phyloP scores from a whole-genome alignment of 2,888 invertebrate genomes.

The Aphidoletes aphidimyza region DNA sequence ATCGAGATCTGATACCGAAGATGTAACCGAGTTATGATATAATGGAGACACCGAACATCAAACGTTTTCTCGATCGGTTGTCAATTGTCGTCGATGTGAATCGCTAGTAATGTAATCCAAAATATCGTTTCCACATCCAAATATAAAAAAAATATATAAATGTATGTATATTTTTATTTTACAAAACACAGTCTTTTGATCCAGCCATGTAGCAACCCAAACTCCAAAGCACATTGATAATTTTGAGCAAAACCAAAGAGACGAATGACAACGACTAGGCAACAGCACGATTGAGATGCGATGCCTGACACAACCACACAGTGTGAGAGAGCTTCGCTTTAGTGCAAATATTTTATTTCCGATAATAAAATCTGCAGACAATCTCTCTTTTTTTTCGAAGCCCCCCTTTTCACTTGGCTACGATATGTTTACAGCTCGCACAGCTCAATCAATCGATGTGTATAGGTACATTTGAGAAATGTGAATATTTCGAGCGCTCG shows the following conservation, averaged over 20 bases:
- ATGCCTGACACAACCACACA: background rate
- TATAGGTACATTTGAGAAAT: background rate
- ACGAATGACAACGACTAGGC: background rate
- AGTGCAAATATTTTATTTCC: constrained; percentile 49
- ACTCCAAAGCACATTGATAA: too few species aligned
- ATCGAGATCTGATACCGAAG: too few species aligned
- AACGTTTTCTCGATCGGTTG: background rate
- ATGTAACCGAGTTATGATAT: background rate
- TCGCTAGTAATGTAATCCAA: constrained; percentile 15
- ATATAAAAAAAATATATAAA: background rate
- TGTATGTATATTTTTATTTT: too few species aligned
- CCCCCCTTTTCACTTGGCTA: background rate
- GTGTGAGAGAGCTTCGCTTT: background rate
- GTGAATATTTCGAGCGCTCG: background rate
- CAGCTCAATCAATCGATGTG: constrained; percentile 33
- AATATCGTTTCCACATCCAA: constrained; percentile 23
- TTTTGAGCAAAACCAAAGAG: too few species aligned
- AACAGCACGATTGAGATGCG: background rate
- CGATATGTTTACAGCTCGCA: background rate
- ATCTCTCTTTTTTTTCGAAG: background rate
- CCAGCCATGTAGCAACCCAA: too few species aligned
- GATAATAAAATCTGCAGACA: constrained; percentile 41
- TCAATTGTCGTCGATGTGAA: background rate
- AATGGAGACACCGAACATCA: background rate
- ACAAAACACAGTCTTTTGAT: background rate